phyloP scores from a whole-genome alignment of 2,113 vertebrate genomes.

The Tringa solitaria region DNA sequence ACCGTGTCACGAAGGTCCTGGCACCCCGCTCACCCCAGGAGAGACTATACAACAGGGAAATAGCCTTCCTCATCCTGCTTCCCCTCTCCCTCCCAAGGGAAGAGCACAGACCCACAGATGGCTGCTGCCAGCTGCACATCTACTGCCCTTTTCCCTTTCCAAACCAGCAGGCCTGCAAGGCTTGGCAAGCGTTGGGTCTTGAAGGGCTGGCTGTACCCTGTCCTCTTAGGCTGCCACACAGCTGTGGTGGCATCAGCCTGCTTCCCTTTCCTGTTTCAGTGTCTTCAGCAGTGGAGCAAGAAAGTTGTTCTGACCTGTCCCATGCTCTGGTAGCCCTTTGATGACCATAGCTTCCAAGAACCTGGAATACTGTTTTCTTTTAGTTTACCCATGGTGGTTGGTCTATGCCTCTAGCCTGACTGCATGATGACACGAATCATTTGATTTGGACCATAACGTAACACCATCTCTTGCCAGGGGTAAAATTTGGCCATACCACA shows the following conservation, averaged over 20 bases:
- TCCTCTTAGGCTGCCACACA: background rate
- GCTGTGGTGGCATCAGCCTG: background rate
- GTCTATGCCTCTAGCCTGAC: background rate
- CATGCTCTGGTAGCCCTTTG: background rate
- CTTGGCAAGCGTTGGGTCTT: background rate
- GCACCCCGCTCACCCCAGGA: fast-evolving
- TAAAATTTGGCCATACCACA: background rate
- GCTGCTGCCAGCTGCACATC: background rate
- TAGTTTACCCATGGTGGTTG: background rate
- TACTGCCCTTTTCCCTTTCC: background rate
- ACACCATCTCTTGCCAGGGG: background rate
- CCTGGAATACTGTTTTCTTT: background rate
- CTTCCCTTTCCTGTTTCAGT: background rate
- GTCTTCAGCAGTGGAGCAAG: background rate
- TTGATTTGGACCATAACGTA: background rate
- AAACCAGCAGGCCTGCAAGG: background rate
- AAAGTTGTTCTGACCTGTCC: background rate
- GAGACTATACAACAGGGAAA: background rate
- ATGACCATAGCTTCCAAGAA: background rate
- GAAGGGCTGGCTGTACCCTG: background rate
- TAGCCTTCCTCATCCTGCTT: background rate
- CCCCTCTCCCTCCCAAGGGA: background rate
- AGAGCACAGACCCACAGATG: background rate
- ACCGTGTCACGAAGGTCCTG: background rate
- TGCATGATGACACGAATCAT: background rate